These are phyloP conservation scores for Drosophila insularis DNA, from an alignment of 1,140 invertebrate genomes.

Conservation along the genomic window DNA sequence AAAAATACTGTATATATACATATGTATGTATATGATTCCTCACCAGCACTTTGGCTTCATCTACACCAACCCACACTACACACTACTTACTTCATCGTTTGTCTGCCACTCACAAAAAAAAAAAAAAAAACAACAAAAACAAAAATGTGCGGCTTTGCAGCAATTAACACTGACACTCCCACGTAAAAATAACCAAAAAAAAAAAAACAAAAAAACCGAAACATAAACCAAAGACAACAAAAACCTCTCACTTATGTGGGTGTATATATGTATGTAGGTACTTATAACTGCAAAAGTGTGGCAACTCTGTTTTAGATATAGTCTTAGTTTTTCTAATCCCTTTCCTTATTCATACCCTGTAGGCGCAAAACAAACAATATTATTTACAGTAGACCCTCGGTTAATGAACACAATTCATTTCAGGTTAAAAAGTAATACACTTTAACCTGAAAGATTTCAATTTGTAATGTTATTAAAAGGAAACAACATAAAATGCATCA, in stretches of 20 bases:
- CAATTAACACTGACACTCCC: slow-evolving; percentile 78
- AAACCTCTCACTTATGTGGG: slow-evolving; percentile 38
- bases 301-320: slow-evolving; percentile 41
- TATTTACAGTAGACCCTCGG: too few species aligned
- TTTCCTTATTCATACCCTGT: too few species aligned
- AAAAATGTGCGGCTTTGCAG: slow-evolving; percentile 66
- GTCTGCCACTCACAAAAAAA: slow-evolving; percentile 19
- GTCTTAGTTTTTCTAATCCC: too few species aligned
- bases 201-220: slow-evolving; percentile 19
- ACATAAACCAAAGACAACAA: slow-evolving; percentile 28
- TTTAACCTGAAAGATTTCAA: too few species aligned
- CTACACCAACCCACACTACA: background rate
- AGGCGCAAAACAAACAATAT: too few species aligned
- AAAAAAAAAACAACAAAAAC: too few species aligned
- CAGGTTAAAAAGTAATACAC: too few species aligned
- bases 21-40: slow-evolving; percentile 8
- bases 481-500: too few species aligned
- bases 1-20: slow-evolving; percentile 43
- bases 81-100: background rate
- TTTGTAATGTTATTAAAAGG: too few species aligned
- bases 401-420: too few species aligned
- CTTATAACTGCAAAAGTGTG: slow-evolving; percentile 24
- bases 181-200: slow-evolving; percentile 39
- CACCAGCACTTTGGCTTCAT: slow-evolving; percentile 14
- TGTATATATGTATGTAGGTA: slow-evolving; percentile 11